Base-by-base conservation (phyloP, 2,797 vertebrate genomes). In the Eutrigla gurnardus region DNA sequence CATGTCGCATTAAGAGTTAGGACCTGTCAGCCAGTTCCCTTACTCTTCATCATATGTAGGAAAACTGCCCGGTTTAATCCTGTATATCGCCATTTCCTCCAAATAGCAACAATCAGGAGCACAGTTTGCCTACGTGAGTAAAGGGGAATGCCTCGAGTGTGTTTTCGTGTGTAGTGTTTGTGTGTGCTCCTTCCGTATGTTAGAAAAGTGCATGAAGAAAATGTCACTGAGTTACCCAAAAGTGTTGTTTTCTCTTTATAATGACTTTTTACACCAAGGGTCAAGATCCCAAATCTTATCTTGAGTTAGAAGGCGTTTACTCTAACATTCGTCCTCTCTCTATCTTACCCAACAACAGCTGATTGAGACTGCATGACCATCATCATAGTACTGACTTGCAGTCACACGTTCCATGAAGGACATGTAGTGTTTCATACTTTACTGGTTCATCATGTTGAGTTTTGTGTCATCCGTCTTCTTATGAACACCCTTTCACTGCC, bases 101-200 rank as follows among this genome's bases (percentile, higher is more conserved):
- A 91, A 94, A 92, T 94, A 95, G 95, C 93, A 94, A 91, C 94
- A 95, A 91, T 82, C 93, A 93, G 95, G 94, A 94, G 32, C 89
- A 86, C 94, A 94, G 90, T 92, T 95, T 82, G 94, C 94, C 82
- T 94, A 93, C 93, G 95, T 95, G 91, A 95, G 95, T 95, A 95
- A 93, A 88, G 88, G 88, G 90, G 81, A 91, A 91, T 90, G 82
- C 89, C 83, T 77, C 80, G 78, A 79, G 88, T 93, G 87, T 90
- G 83, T 89, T 90, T 92, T 81, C 92, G 80, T 84, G 88, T 93
- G 90, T 90, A 84, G 63, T 86, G 88, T 89, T 87, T 78, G 72
- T 84, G 88, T 92, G 86, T 93, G 81, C 84, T 83, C 70, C 63
- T 82, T 83, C 68, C 37, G 66, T 82, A 80, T 70, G 77, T 77